Evolutionary conservation across 2,797 vertebrate genomes (phyloP).

Genomic region (Nannoperca obscura): DNA sequence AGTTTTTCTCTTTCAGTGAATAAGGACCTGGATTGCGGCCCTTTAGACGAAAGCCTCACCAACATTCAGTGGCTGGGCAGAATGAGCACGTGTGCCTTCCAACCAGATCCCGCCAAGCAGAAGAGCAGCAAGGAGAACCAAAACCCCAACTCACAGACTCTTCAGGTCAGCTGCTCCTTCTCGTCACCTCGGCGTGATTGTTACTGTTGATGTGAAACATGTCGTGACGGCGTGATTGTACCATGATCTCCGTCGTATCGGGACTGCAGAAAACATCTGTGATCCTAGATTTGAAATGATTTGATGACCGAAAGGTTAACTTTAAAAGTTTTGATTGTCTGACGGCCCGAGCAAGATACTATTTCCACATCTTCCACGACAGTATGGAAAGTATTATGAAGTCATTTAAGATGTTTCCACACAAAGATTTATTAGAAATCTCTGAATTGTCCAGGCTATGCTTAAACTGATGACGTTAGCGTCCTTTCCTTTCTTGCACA

Average conservation of each 20-base stretch:
- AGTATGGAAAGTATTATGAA: too few species aligned
- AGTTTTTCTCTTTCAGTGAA: constrained; percentile 61
- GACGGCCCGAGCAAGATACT: too few species aligned
- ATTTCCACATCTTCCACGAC: not conserved
- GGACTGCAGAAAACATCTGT: not conserved
- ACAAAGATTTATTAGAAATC: not conserved
- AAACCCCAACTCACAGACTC: constrained; percentile 16
- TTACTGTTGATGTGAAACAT: not conserved
- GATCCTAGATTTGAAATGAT: not conserved
- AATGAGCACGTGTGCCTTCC: constrained; percentile 85
- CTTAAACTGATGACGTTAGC: not conserved
- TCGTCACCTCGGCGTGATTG: not conserved
- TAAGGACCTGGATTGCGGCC: constrained; percentile 73
- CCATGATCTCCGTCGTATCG: too few species aligned
- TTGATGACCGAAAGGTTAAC: not conserved
- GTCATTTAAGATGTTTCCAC: not conserved
- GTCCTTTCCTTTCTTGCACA: constrained; percentile 16
- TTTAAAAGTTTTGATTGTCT: not conserved
- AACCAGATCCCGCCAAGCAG: constrained; percentile 75
- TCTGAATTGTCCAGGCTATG: not conserved
- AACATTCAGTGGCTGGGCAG: constrained; percentile 94
- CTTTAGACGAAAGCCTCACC: constrained; percentile 91
- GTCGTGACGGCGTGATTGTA: not conserved
- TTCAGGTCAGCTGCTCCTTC: constrained; percentile 66
- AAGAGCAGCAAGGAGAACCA: constrained; percentile 86